Base-by-base conservation (phyloP, 2,797 vertebrate species). In the Galagoides demidoff region DNA sequence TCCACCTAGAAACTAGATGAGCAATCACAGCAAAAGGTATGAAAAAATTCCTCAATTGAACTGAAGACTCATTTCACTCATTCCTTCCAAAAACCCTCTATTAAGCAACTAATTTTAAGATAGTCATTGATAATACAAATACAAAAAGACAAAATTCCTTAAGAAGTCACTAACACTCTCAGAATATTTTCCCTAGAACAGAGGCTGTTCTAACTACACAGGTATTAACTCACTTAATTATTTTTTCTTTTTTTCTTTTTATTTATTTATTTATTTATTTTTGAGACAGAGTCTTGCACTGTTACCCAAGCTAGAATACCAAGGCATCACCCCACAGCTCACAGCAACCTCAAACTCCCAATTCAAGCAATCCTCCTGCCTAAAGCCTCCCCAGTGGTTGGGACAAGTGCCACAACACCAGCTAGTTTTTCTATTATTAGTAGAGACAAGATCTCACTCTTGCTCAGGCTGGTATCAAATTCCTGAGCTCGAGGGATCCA, bases 101-200 rank as follows among this genome's bases (percentile, higher is more conserved):
- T 74, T 93, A 95, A 87, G 12, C 77, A 94, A 85, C 29, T 79
- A 93, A 82, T 39, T 23, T 74, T 59, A 87, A 23, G 20, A 45
- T 49, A 71, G 22, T 52, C 20, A 76, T 27, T 55, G 64, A 95
- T 49, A 89, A 82, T 66, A 31, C 29, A 82, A 68, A 64, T 76
- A 82, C 11, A 90, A 52, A 82, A 84, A 88, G 71, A 74, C 12
- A 90, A 43, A 64, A 87, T 85, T 17, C 17, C 89, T 87, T 73
- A 73, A 85, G 85, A 93, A 89, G 23, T 27, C 57, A 45, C 25
- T 71, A 76, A 78, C 29, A 25, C 4, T 83, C 25, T 63, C 16
- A 61, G 74, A 85, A 87, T 29, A 79, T 71, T 89, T 82, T 89
- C 39, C 70, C 11, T 82, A 14, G 76, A 39, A 20, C 61, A 49